These are phyloP conservation scores for Schlechtendalia chinensis DNA, from an alignment of 1,140 invertebrate genomes.

Conservation along the genomic window DNA sequence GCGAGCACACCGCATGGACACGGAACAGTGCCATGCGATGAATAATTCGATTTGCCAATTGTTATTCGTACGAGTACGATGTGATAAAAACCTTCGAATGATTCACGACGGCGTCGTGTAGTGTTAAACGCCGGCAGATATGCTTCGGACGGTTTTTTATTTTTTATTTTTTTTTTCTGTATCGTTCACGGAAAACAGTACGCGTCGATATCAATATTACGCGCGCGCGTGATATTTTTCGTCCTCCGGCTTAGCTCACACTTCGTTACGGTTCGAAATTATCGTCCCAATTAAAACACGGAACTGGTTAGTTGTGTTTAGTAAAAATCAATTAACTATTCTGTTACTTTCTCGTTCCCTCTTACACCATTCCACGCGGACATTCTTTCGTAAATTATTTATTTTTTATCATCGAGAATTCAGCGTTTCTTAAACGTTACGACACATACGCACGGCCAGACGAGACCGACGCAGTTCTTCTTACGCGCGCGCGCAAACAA, in stretches of 20 bases:
- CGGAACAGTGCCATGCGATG: too few species aligned
- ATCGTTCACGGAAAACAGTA: too few species aligned
- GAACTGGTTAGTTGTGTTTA: slow-evolving; percentile 8
- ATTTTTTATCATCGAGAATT: slow-evolving; percentile 6
- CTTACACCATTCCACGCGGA: not conserved
- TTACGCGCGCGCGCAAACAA: too few species aligned
- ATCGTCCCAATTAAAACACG: slow-evolving; percentile 8
- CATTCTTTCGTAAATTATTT: not conserved
- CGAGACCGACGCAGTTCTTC: not conserved
- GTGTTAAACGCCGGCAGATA: too few species aligned
- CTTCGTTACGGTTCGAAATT: not conserved
- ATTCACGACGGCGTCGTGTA: too few species aligned
- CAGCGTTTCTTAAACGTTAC: not conserved
- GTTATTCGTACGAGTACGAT: too few species aligned
- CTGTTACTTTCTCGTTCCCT: slow-evolving; percentile 11
- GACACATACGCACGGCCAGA: not conserved
- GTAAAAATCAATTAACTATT: slow-evolving; percentile 14
- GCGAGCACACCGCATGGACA: too few species aligned
- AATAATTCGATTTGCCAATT: too few species aligned
- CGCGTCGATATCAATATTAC: too few species aligned
- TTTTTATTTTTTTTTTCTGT: too few species aligned
- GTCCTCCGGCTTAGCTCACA: not conserved
- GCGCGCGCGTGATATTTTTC: not conserved
- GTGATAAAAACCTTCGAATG: too few species aligned
- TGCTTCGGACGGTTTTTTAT: too few species aligned